These are phyloP conservation scores for Harpalus rufipes DNA, from an alignment of 2,888 invertebrate species.

Conservation along the genomic window DNA sequence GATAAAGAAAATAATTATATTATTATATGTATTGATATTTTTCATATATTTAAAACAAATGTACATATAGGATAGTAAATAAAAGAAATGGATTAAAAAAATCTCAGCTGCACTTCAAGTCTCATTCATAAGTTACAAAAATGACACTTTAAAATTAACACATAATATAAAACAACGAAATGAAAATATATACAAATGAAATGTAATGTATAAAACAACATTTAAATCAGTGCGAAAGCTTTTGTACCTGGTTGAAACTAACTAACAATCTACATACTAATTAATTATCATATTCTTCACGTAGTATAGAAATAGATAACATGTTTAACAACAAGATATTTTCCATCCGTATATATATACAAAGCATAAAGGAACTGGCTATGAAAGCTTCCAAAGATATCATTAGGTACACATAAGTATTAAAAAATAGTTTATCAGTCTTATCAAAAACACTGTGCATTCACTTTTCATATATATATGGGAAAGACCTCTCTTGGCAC, in stretches of 20 bases:
- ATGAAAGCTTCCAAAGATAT: slow-evolving; percentile 45
- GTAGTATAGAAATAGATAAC: slow-evolving; percentile 47
- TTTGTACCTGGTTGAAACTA: slow-evolving; percentile 62
- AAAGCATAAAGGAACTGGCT: slow-evolving; percentile 60
- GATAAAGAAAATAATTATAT: neutral
- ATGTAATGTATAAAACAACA: slow-evolving; percentile 61
- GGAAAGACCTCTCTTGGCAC: slow-evolving; percentile 60
- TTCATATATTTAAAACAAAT: slow-evolving; percentile 63
- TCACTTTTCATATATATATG: slow-evolving; percentile 21
- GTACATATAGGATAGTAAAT: slow-evolving; percentile 57
- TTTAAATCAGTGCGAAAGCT: slow-evolving; percentile 63
- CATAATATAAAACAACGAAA: slow-evolving; percentile 64
- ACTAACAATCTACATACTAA: slow-evolving; percentile 19
- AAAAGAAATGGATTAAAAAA: slow-evolving; percentile 54
- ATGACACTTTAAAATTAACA: slow-evolving; percentile 62
- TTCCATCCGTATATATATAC: slow-evolving; percentile 33
- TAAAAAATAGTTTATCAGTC: slow-evolving; percentile 63
- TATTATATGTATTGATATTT: slow-evolving; percentile 11
- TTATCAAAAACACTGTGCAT: slow-evolving; percentile 55
- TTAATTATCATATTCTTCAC: slow-evolving; percentile 44
- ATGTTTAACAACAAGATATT: slow-evolving; percentile 36
- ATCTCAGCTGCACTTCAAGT: slow-evolving; percentile 63
- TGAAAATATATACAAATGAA: slow-evolving; percentile 62
- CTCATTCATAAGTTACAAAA: slow-evolving; percentile 64
- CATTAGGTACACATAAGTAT: slow-evolving; percentile 60